Evolutionary conservation across 2,113 vertebrate species (phyloP), one percentile per base, ranked within the genome.

Genomic region (Pampusana beccarii): DNA sequence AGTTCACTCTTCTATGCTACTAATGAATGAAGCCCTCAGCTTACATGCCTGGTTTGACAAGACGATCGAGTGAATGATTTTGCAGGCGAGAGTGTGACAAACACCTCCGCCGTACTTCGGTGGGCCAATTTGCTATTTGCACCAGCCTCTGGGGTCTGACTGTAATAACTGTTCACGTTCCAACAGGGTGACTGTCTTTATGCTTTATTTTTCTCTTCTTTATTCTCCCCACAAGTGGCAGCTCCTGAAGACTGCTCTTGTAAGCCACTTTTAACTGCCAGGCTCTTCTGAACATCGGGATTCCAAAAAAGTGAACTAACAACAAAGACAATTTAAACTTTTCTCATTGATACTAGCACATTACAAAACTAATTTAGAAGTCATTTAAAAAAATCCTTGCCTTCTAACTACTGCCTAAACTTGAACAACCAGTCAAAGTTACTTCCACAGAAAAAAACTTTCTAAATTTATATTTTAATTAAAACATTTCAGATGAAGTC

Each of bases 51-150:
- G 44, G 20, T 79, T 71, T 71, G 73, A 61, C 64, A 65, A 73
- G 44, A 40, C 8, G 31, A 90, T 13, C 0, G 0, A 62, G 57
- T 13, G 10, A 65, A 40, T 40, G 26, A 38, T 34, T 71, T 46
- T 53, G 74, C 10, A 74, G 83, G 38, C 13, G 7, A 65, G 53
- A 51, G 31, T 5, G 17, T 14, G 46, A 46, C 0, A 0, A 78
- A 38, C 40, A 62, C 26, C 60, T 54, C 80, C 40, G 36, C 16
- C 26, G 10, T 7, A 42, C 11, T 33, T 53, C 54, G 21, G 15
- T 0, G 24, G 72, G n/a, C 21, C 16, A 64, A 31, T 61, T 77
- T 44, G 34, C 38, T 56, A 78, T 56, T 50, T 71, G 46, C 51
- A 80, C 31, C 48, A 81, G 28, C 31, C 56, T 62, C 64, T 33